These are phyloP conservation scores for Brachypalpus laphriformis DNA, from an alignment of 2,888 invertebrate genomes.

Conservation along the genomic window DNA sequence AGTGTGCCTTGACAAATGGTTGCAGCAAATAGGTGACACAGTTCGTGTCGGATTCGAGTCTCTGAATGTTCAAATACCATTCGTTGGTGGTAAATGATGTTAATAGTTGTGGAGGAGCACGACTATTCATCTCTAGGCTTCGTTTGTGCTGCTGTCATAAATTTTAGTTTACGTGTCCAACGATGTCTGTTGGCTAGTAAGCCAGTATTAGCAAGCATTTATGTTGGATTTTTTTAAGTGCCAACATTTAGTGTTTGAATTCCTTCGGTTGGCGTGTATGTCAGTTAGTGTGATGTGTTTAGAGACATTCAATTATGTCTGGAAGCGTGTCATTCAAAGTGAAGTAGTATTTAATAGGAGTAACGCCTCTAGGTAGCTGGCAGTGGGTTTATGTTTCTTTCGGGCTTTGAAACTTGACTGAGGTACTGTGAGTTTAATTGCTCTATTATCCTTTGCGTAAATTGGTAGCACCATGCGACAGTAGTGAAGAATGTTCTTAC, in stretches of 20 bases:
- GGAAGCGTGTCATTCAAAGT: background rate
- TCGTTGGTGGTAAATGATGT: conserved; percentile 28
- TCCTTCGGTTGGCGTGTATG: too few species aligned
- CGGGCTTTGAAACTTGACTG: background rate
- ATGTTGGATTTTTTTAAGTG: background rate
- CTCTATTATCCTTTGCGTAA: background rate
- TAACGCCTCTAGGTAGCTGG: background rate
- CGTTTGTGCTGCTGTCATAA: conserved; percentile 5
- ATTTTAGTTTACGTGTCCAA: conserved; percentile 21
- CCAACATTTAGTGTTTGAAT: background rate
- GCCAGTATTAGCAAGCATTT: background rate
- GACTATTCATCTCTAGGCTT: conserved; percentile 21
- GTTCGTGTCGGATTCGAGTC: conserved; percentile 58
- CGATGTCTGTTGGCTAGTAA: conserved; percentile 6
- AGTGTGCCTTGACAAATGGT: conserved; percentile 70
- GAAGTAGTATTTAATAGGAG: background rate
- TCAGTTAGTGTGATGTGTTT: too few species aligned
- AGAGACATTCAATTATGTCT: too few species aligned
- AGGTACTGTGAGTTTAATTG: background rate
- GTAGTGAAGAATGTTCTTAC: too few species aligned
- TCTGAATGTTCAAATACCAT: conserved; percentile 39
- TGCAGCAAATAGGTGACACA: conserved; percentile 64
- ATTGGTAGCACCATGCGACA: background rate
- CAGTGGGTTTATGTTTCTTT: background rate
- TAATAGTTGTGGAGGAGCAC: conserved; percentile 21